Evolutionary conservation across 2,113 vertebrate species (phyloP).

Genomic region (Gila orcuttii): DNA sequence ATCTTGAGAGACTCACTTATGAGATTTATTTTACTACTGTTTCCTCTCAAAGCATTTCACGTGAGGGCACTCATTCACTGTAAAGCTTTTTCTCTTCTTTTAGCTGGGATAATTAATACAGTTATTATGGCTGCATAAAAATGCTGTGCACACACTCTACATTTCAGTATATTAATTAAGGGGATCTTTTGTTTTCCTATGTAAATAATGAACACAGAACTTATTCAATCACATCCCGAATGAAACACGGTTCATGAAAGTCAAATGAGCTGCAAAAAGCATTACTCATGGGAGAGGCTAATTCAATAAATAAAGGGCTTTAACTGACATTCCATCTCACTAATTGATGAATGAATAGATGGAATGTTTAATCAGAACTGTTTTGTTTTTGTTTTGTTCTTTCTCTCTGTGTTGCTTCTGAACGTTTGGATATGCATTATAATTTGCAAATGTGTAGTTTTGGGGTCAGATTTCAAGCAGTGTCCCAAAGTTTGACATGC

Average conservation of each 20-base stretch:
- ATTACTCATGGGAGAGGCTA: conserved; percentile 38
- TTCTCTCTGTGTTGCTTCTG: not conserved
- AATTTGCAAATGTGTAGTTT: not conserved
- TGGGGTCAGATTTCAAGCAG: not conserved
- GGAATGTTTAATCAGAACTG: conserved; percentile 41
- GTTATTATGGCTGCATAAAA: not conserved
- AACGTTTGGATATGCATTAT: conserved; percentile 11
- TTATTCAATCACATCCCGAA: conserved; percentile 46
- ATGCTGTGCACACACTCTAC: not conserved
- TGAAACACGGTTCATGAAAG: conserved; percentile 55
- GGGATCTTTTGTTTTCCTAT: conserved; percentile 15
- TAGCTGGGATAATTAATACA: not conserved
- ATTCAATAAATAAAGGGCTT: conserved; percentile 53
- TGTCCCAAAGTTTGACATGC: not conserved
- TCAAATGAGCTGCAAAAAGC: conserved; percentile 50
- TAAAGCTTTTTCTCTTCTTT: not conserved
- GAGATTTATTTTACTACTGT: not conserved
- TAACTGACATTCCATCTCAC: conserved; percentile 38
- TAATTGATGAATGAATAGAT: conserved; percentile 50
- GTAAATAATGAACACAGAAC: conserved; percentile 47
- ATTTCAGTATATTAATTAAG: conserved; percentile 21
- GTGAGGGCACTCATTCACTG: not conserved
- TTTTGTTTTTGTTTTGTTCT: not conserved
- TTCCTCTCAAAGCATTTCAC: not conserved
- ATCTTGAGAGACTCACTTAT: conserved; percentile 22